Conservation (phyloP, 2,888 invertebrate genomes). For the Melanotus villosus region DNA sequence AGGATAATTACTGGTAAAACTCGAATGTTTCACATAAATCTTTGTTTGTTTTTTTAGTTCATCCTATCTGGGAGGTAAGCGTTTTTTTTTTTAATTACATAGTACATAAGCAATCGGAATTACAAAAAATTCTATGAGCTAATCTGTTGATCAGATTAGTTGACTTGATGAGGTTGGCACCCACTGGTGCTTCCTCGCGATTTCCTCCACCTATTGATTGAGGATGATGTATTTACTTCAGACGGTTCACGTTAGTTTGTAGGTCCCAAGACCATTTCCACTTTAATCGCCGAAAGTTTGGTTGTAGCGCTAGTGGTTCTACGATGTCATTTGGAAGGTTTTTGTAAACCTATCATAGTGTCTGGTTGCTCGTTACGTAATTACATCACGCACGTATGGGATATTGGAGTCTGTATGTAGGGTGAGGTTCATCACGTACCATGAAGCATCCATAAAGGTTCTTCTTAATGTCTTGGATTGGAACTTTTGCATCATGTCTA, state of each 20-base stretch:
- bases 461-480: conserved; percentile 30
- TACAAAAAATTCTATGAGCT: conserved; percentile 4
- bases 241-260: not conserved
- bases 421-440: conserved; percentile 25
- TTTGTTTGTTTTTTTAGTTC: no score
- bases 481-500: conserved; percentile 34
- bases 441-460: conserved; percentile 34
- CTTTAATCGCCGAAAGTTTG: not conserved
- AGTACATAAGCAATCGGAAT: not conserved
- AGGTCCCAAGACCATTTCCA: not conserved
- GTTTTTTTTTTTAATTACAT: not conserved
- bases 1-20: no score
- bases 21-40: no score
- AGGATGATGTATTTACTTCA: not conserved
- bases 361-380: not conserved
- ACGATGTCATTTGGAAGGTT: not conserved
- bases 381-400: conserved; percentile 2
- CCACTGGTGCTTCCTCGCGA: not conserved
- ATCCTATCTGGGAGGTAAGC: no score
- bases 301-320: not conserved
- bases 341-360: not conserved
- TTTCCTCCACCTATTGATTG: not conserved
- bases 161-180: not conserved
- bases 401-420: conserved; percentile 8
- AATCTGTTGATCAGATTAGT: not conserved